Base-by-base conservation (phyloP, 2,797 vertebrate genomes). In the Novumbra hubbsi region DNA sequence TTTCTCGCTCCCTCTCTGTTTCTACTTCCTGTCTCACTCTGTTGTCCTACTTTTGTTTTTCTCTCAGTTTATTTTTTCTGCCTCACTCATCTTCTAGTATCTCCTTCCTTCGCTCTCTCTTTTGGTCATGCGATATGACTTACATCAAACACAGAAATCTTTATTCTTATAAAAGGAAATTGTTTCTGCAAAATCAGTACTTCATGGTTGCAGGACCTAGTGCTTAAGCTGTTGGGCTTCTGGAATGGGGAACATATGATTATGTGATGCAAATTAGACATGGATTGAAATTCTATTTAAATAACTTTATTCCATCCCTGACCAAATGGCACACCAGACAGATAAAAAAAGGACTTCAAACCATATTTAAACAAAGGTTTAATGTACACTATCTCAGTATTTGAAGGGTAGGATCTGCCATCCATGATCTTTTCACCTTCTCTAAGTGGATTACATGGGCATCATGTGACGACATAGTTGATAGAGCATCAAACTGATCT, bases 81-180 rank as follows among this genome's bases (percentile, higher is more conserved):
- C 34, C 62, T 79, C 73, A 55, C 14, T 24, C 16, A 72, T 52
- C 11, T 68, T 4, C 32, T 27, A 16, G 28, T 28, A 64, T 64
- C 62, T 64, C 28, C 32, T 64, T 32, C 62, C 27, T 16, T 1
- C 15, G 5, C 30, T 41, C 60, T 63, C 8, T 17, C 21, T 21
- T 60, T 60, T 24, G 75, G 71, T 79, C 79, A 86, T 76, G 73
- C 77, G 76, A 81, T 81, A 75, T 57, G 15, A 32, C 73, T 67
- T 45, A 32, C 76, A 32, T 1, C 78, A 75, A 66, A 77, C 64
- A 66, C 76, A 75, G 73, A 57, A 52, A 60, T 73, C 79, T 74
- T 76, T 77, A 76, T 70, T 72, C 74, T 48, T 41, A 64, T 71
- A 76, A 76, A 66, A 79, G 73, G 62, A 73, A 72, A 71, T 69